Conservation (phyloP, 1,140 invertebrate species). For the Anoplolepis gracilipes region DNA sequence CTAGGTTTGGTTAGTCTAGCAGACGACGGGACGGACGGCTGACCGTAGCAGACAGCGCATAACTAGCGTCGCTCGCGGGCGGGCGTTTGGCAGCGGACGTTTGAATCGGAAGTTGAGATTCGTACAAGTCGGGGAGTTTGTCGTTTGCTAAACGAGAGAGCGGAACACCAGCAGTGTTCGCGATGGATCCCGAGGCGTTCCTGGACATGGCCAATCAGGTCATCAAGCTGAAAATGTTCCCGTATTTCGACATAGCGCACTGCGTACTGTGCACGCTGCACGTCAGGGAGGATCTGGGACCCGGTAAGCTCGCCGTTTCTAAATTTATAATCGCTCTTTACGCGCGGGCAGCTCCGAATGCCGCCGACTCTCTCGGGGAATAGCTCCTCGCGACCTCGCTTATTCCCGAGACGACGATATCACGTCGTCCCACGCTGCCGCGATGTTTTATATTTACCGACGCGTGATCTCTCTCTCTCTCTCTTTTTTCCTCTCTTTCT, state of each 20-base stretch:
- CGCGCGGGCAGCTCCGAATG: background rate
- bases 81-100: conserved; percentile 53
- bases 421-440: conserved; percentile 26
- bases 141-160: background rate
- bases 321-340: conserved; percentile 79
- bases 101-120: conserved; percentile 37
- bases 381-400: conserved; percentile 22
- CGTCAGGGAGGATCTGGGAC: conserved; percentile 97
- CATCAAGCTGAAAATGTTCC: conserved; percentile 99
- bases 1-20: conserved; percentile 52
- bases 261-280: conserved; percentile 95
- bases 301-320: conserved; percentile 88
- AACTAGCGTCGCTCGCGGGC: conserved; percentile 69
- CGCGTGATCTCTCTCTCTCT: no score
- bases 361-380: background rate
- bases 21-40: conserved; percentile 60
- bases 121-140: background rate
- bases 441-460: conserved; percentile 43
- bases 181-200: conserved; percentile 98
- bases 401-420: background rate
- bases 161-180: background rate
- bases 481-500: no score
- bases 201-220: conserved; percentile 99
- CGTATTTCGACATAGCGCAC: conserved; percentile 99
- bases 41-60: conserved; percentile 66